Evolutionary conservation across 2,797 vertebrate genomes (phyloP), one percentile per base, ranked within the genome.

Genomic region (Eospalax fontanierii): DNA sequence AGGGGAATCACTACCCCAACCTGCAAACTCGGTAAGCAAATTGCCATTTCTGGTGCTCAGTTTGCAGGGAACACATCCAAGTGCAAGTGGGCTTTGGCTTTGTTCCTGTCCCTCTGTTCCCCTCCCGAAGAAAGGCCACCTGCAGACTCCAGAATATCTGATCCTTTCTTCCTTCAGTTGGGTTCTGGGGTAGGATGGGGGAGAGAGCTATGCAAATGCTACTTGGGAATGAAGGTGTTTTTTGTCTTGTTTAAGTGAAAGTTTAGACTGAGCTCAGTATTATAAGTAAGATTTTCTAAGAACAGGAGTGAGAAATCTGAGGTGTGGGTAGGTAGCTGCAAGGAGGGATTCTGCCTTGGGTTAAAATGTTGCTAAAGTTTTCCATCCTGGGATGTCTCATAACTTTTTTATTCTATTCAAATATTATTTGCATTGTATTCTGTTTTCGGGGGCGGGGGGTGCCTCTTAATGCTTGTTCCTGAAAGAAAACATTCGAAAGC

Each of bases 121-220:
- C 46, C 30, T 24, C 19, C 19, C 14, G 19, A 57, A 57, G n/a
- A 21, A 78, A n/a, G 33, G 6, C 10, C 2, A 2, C 50, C 28
- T 3, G 18, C 7, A n/a, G 12, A 54, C 50, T 54, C 50, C 50
- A 15, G 50, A 54, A 54, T 54, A 54, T 54, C 50, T 54, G 50
- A 54, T 54, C 12, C 30, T 1, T 0, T 50, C 28, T 0, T 8
- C 46, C 75, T n/a, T 19, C 30, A 57, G 6, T n/a, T n/a, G 46
- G 10, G 33, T 24, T n/a, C 19, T 4, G 33, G 8, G 18, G 19
- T 57, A 50, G 19, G 50, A 54, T 54, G 30, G 75, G 16, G 28
- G 8, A 22, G 50, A 4, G 50, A 12, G 19, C 76, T 57, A 14
- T 7, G 30, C 1, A 0, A 5, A 57, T 7, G 30, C 1, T 0